Conservation (phyloP, 1,140 invertebrate genomes). For the Yoshiicerus persimilis region DNA sequence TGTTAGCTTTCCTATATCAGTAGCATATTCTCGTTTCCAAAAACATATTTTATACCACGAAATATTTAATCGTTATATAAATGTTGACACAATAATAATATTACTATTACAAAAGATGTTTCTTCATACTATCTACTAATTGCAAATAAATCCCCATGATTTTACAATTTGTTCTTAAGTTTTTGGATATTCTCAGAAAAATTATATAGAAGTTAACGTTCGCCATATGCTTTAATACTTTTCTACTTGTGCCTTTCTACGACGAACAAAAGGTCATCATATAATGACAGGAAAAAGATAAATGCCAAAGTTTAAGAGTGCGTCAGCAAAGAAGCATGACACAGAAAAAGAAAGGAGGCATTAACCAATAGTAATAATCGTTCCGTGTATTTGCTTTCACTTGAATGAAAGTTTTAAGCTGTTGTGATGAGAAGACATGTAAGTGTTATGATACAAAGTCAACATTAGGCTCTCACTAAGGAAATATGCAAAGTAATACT, state of each 20-base stretch:
- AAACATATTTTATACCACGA: too few species aligned
- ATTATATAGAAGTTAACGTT: too few species aligned
- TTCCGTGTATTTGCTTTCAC: neutral
- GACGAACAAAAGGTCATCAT: neutral
- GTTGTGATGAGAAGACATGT: too few species aligned
- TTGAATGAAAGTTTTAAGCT: neutral
- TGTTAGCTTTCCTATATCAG: neutral
- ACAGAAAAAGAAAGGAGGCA: too few species aligned
- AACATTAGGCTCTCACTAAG: neutral
- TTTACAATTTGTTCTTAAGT: too few species aligned
- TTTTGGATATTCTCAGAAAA: too few species aligned
- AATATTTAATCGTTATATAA: too few species aligned
- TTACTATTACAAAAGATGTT: too few species aligned
- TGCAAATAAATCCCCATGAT: too few species aligned
- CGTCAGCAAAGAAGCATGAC: neutral
- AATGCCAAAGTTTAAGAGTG: neutral
- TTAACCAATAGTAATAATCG: neutral
- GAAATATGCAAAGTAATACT: neutral
- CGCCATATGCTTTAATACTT: neutral
- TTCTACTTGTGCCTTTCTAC: neutral
- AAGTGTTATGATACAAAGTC: too few species aligned
- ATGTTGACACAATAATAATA: too few species aligned
- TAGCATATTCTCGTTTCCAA: neutral
- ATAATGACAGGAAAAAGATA: neutral
- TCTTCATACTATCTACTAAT: too few species aligned